A percentile compares a stretch with the other conserved stretches of the same genome.
Evolutionary conservation across 2,888 invertebrate genomes (phyloP).

Genomic region (Azorinus chamasolen): DNA sequence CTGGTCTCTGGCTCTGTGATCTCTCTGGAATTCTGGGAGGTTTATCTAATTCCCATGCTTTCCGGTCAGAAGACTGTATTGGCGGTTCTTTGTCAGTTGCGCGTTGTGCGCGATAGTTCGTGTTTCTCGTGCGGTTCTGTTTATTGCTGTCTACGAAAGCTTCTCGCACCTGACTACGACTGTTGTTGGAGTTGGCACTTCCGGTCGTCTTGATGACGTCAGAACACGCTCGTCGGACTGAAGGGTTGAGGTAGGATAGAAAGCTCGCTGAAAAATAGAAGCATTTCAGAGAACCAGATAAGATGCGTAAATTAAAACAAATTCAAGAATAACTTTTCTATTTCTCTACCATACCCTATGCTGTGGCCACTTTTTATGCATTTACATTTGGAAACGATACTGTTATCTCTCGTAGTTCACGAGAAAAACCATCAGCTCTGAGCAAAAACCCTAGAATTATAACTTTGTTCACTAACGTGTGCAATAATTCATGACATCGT

Average conservation of each 20-base stretch:
- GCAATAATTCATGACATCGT: no score
- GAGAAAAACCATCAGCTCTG: no score
- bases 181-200: constrained; percentile 11
- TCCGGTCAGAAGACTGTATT: neutral
- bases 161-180: constrained; percentile 30
- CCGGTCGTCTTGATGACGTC: constrained; percentile 46
- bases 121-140: constrained; percentile 40
- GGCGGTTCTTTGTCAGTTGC: constrained; percentile 18
- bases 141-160: constrained; percentile 37
- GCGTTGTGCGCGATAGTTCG: constrained; percentile 52
- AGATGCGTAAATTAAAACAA: no score
- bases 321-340: no score
- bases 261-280: constrained; percentile 52
- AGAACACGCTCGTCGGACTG: constrained; percentile 60
- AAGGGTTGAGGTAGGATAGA: constrained; percentile 54
- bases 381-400: no score
- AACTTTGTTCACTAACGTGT: no score
- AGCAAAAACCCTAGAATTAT: no score
- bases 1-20: constrained; percentile 14
- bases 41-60: constrained; percentile 1
- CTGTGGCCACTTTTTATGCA: no score
- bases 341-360: no score
- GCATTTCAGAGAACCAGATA: no score
- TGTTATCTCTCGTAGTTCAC: no score
- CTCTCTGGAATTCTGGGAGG: constrained; percentile 44